phyloP scores from a whole-genome alignment of 2,113 vertebrate species.

The Carettochelys insculpta region DNA sequence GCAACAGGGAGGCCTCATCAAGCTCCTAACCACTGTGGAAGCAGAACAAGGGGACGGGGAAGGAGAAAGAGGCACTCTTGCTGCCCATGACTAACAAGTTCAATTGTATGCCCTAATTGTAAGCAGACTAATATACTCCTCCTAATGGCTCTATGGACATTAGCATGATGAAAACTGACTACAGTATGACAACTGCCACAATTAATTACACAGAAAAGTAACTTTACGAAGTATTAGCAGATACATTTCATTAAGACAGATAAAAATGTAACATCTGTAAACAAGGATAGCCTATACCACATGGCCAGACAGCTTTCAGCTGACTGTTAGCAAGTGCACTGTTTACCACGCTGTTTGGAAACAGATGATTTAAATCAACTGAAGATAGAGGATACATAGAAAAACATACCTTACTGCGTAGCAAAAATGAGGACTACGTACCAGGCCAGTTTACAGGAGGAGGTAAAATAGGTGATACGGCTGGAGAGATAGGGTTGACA shows the following conservation, averaged over 20 bases:
- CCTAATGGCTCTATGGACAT: neutral
- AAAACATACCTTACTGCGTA: neutral
- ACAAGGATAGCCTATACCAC: neutral
- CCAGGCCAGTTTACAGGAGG: slow-evolving; percentile 63
- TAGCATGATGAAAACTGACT: neutral
- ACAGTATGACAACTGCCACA: neutral
- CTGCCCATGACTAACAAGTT: neutral
- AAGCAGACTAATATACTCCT: neutral
- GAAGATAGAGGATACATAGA: neutral
- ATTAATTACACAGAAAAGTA: neutral
- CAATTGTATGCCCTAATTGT: neutral
- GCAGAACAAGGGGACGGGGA: neutral
- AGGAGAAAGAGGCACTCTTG: neutral
- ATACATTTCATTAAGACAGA: no score
- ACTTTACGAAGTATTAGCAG: neutral
- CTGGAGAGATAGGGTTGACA: slow-evolving; percentile 60
- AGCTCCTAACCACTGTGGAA: neutral
- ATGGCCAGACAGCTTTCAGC: neutral
- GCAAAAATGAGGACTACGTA: slow-evolving; percentile 48
- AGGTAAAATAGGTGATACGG: slow-evolving; percentile 72
- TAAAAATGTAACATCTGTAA: neutral
- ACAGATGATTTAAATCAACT: neutral
- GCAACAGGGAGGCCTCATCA: neutral
- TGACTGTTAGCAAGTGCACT: neutral
- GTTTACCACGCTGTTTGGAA: neutral